Conservation (phyloP, 1,140 invertebrate genomes). For the Trichonephila clavata region DNA sequence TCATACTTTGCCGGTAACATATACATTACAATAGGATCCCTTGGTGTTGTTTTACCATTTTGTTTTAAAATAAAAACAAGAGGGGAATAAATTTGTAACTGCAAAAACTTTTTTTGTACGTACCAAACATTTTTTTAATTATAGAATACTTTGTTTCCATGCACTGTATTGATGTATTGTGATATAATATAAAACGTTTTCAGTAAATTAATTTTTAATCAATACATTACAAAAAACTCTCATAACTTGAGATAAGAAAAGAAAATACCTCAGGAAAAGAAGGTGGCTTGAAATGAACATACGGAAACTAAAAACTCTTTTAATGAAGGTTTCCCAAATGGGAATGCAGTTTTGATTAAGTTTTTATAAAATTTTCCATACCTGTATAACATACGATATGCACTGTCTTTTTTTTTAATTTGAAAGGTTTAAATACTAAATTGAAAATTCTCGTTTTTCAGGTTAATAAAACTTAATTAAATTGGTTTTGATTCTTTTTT, state of each 20-base stretch:
- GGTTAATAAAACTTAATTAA: constrained; percentile 52
- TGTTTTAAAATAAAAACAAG: no score
- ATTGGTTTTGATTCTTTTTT: background rate
- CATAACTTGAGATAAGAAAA: background rate
- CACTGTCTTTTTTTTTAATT: constrained; percentile 3
- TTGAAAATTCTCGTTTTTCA: constrained; percentile 42
- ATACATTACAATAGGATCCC: no score
- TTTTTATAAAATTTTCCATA: constrained; percentile 12
- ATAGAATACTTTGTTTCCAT: no score
- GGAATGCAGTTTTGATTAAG: constrained; percentile 39
- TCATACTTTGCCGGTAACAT: no score
- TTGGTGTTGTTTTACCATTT: no score
- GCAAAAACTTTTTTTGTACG: no score
- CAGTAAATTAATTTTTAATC: constrained; percentile 1
- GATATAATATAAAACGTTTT: background rate
- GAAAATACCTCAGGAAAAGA: background rate
- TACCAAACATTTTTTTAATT: no score
- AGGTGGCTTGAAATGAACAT: background rate
- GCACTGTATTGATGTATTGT: no score
- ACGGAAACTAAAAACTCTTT: background rate
- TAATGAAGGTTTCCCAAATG: constrained; percentile 24
- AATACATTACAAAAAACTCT: constrained; percentile 3
- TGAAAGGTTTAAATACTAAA: constrained; percentile 10
- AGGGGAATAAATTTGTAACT: no score
- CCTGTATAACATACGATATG: background rate